Conservation (phyloP, 2,888 invertebrate genomes). For the Timema podura region DNA sequence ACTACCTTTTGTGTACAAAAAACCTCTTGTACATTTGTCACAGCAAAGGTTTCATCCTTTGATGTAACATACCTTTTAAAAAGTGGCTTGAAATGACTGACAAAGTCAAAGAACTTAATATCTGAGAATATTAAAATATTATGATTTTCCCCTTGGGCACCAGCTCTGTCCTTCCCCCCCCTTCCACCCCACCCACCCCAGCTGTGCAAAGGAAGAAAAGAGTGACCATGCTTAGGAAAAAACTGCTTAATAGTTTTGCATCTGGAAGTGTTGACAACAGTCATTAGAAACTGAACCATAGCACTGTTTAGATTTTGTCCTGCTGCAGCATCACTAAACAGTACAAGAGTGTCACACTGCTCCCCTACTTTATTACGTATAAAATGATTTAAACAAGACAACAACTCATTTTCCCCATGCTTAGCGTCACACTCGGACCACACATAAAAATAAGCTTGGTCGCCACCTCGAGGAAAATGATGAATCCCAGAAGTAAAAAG, state of each 20-base stretch:
- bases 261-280: neutral
- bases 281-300: constrained; percentile 2
- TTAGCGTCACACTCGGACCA: neutral
- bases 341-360: neutral
- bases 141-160: too few relatives aligned
- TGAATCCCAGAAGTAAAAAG: neutral
- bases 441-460: constrained; percentile 1
- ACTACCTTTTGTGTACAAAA: neutral
- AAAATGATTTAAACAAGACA: constrained; percentile 1
- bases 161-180: too few relatives aligned
- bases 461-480: neutral
- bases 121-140: neutral
- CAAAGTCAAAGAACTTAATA: neutral
- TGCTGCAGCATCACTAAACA: neutral
- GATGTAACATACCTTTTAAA: neutral
- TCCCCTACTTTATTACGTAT: neutral
- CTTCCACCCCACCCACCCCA: neutral
- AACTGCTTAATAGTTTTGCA: neutral
- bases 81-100: neutral
- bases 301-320: neutral
- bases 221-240: neutral
- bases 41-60: constrained; percentile 1
- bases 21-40: neutral
- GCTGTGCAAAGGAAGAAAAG: neutral
- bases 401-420: neutral